Percentiles rank a stretch among this genome's conserved stretches.
These are phyloP conservation scores for Diphyllodes magnificus DNA, from an alignment of 2,113 vertebrate genomes.

Conservation along the genomic window DNA sequence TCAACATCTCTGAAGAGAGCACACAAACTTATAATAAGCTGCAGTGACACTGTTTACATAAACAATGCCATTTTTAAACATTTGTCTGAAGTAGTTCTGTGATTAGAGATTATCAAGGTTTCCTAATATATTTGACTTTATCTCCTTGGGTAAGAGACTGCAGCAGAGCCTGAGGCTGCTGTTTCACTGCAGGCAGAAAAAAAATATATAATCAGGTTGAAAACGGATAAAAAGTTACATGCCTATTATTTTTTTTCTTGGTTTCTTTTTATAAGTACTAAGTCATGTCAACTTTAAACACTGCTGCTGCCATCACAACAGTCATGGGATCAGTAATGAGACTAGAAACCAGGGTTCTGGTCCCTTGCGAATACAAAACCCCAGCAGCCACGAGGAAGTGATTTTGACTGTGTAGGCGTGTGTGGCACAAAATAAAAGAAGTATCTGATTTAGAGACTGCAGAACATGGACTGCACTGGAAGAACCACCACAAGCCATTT, in stretches of 20 bases:
- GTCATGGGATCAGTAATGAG: fast-evolving
- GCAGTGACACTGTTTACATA: background rate
- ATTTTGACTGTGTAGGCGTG: background rate
- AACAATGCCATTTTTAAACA: background rate
- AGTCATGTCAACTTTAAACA: background rate
- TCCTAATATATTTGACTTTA: background rate
- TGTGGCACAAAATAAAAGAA: background rate
- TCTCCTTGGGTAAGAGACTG: background rate
- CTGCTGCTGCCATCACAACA: background rate
- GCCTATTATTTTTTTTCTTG: background rate
- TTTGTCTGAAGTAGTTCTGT: background rate
- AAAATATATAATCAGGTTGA: background rate
- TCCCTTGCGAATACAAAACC: background rate
- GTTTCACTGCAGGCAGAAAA: background rate
- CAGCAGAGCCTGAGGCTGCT: background rate
- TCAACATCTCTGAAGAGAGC: background rate
- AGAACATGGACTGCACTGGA: background rate
- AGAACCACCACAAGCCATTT: background rate
- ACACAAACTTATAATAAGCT: background rate
- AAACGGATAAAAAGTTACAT: background rate
- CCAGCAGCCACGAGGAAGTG: background rate
- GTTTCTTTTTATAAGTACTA: background rate
- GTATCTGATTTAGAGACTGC: background rate
- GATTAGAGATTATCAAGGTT: background rate
- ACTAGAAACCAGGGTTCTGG: background rate